Evolutionary conservation across 92 coral and sea anemone genomes (phyloP).

Genomic region (Montipora capitata): DNA sequence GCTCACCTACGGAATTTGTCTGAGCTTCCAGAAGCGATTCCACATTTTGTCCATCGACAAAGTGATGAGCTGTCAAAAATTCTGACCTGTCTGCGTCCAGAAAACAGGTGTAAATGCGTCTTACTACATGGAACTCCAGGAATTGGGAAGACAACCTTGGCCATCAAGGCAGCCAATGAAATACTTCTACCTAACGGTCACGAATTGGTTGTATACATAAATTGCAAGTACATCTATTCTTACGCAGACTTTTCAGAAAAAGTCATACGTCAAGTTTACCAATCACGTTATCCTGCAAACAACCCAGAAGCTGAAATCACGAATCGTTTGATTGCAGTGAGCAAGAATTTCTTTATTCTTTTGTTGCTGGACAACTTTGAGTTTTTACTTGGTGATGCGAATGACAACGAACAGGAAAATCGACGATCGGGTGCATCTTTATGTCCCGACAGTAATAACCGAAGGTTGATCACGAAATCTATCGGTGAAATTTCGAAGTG

Average conservation of each 20-base stretch:
- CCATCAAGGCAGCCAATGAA: conserved; percentile 55
- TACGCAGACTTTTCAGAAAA: conserved; percentile 54
- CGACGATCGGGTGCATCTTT: not conserved
- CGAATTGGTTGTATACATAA: conserved; percentile 49
- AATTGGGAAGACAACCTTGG: conserved; percentile 64
- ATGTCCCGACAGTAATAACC: too few species aligned
- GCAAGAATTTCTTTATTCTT: not conserved
- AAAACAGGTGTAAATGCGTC: not conserved
- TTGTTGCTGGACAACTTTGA: conserved; percentile 24
- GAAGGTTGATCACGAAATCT: conserved; percentile 10
- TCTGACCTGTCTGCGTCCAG: not conserved
- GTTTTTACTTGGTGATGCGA: not conserved
- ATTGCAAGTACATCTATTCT: conserved; percentile 41
- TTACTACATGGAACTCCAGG: conserved; percentile 50
- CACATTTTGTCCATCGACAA: conserved; percentile 19
- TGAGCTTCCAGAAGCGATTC: not conserved
- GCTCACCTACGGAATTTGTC: not conserved
- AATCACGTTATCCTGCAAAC: not conserved
- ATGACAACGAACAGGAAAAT: not conserved
- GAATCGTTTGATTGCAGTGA: not conserved
- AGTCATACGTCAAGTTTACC: conserved; percentile 1
- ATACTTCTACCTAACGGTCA: not conserved
- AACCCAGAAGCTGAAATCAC: conserved; percentile 1
- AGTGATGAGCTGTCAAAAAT: not conserved
- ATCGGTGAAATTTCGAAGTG: conserved; percentile 8